Evolutionary conservation across 2,797 vertebrate genomes (phyloP).

Genomic region (Acridotheres tristis): DNA sequence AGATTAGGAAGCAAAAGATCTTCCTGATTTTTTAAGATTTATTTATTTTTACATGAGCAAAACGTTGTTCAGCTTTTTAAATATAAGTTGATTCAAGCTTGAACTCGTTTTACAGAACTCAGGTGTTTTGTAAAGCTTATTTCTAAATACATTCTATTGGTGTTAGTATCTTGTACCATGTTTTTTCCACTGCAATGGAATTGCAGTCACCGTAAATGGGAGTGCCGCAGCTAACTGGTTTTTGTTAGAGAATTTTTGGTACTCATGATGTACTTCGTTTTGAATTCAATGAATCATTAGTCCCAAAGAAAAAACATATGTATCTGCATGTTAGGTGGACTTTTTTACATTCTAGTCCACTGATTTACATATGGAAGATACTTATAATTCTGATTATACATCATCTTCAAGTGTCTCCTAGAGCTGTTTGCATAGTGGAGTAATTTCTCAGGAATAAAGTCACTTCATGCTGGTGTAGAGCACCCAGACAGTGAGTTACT

Average conservation of each 20-base stretch:
- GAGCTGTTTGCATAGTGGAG: not conserved
- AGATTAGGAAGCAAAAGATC: conserved; percentile 18
- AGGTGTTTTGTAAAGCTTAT: not conserved
- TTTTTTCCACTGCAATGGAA: not conserved
- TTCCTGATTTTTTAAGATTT: not conserved
- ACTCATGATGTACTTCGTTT: not conserved
- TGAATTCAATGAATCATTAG: not conserved
- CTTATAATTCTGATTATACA: not conserved
- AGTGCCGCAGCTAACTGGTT: not conserved
- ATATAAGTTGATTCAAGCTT: not conserved
- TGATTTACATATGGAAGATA: not conserved
- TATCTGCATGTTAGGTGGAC: not conserved
- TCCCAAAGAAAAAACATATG: not conserved
- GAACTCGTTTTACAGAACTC: not conserved
- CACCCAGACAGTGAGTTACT: not conserved
- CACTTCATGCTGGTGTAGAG: not conserved
- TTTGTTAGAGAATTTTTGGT: not conserved
- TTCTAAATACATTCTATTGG: not conserved
- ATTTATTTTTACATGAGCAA: not conserved
- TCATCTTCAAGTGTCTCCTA: not conserved
- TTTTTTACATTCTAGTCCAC: not conserved
- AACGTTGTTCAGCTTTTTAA: not conserved
- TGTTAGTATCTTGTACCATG: not conserved
- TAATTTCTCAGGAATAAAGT: not conserved
- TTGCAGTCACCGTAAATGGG: not conserved